Evolutionary conservation across 2,888 invertebrate species (phyloP), one percentile per base, ranked within the genome.

Genomic region (Stomorhina lunata): DNA sequence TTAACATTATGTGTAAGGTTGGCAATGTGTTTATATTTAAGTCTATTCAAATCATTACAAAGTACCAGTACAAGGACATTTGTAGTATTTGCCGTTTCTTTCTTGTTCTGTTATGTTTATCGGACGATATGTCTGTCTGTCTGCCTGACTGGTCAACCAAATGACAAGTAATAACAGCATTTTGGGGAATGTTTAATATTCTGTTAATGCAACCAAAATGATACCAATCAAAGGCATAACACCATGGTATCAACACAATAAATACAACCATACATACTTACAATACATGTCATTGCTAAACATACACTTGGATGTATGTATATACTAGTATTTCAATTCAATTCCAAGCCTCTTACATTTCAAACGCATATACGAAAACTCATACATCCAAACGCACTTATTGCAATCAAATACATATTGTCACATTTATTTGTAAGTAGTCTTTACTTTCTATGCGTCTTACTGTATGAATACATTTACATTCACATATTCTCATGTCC

Each of bases 161-260:
- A 34, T 78, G 78, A 78, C 78, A 82, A 78, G 78, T 69, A 82
- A 78, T 78, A 82, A 82, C 69, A 75, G 69, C 65, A 82, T 73
- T 81, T 77, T 72, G 66, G 77, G 75, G 27, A 81, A 75, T 81
- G 69, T 82, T 69, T 75, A 82, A 69, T 78, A 75, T 69, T 75
- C 50, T 78, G 69, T 78, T 82, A 78, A 73, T 75, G 65, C 73
- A 78, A 78, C 69, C 80, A 65, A 82, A 69, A 78, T 78, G 57
- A 82, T 81, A 59, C 65, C 78, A 78, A 82, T 82, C 81, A 78
- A 78, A 59, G 63, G 45, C 73, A 75, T 37, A 80, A 61, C 50
- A 61, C 63, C 27, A 73, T 61, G 22, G n/a, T 37, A 68, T 45
- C 61, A 61, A 37, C 61, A 50, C 48, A n/a, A 68, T 48, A 53